These are phyloP conservation scores for Pongo pygmaeus DNA, from an alignment of 2,113 vertebrate genomes.

Conservation along the genomic window DNA sequence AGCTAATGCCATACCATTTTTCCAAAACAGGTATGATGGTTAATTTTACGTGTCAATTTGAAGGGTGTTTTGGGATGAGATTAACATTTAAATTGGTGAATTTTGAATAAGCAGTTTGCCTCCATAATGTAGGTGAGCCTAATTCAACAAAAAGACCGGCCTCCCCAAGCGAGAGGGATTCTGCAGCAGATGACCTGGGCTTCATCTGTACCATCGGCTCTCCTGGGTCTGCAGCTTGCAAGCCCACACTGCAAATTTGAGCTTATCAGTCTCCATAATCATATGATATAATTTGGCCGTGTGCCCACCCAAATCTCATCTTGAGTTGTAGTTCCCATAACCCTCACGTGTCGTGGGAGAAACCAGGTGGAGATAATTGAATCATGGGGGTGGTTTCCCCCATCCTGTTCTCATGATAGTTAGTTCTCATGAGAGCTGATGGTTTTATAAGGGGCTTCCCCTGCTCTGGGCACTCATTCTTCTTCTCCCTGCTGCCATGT, in stretches of 20 bases:
- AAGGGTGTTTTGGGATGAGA: not conserved
- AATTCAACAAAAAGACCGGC: not conserved
- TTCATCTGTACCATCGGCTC: fast-evolving
- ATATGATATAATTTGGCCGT: too few species aligned
- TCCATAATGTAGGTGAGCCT: not conserved
- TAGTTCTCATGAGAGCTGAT: too few species aligned
- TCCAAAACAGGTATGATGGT: not conserved
- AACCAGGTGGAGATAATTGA: too few species aligned
- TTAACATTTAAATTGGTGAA: not conserved
- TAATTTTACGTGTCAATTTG: not conserved
- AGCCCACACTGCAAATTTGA: too few species aligned
- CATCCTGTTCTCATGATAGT: too few species aligned
- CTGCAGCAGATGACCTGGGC: not conserved
- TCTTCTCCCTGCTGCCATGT: too few species aligned
- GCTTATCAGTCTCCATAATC: not conserved
- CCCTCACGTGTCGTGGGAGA: too few species aligned
- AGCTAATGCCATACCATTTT: not conserved
- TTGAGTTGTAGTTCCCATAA: too few species aligned
- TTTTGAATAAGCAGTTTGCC: not conserved
- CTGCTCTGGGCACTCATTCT: too few species aligned
- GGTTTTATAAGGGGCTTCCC: too few species aligned
- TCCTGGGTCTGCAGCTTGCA: not conserved
- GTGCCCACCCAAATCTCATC: too few species aligned
- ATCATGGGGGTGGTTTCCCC: too few species aligned
- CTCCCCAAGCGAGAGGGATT: not conserved